Conservation (phyloP, 2,797 vertebrate species). For the Lutjanus campechanus region DNA sequence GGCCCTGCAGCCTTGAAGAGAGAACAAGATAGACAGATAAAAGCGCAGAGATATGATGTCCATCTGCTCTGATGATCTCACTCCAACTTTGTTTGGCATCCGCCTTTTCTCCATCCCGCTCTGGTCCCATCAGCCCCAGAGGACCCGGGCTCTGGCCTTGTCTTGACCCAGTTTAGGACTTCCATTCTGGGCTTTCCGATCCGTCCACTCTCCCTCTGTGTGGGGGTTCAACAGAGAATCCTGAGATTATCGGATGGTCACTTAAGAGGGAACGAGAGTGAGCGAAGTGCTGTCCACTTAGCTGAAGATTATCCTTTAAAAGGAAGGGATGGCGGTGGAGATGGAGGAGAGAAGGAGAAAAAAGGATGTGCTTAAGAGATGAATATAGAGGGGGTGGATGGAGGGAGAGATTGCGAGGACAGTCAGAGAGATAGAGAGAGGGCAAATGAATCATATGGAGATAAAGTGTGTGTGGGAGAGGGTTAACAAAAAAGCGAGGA, state of each 20-base stretch:
- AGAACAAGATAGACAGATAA: conserved; percentile 48
- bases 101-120: conserved; percentile 81
- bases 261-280: conserved; percentile 83
- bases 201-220: conserved; percentile 30
- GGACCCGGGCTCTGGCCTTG: conserved; percentile 68
- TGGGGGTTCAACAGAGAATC: conserved; percentile 63
- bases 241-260: conserved; percentile 81
- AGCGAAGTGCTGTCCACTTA: conserved; percentile 91
- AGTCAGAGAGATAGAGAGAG: conserved; percentile 61
- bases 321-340: conserved; percentile 70
- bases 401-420: conserved; percentile 69
- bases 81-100: conserved; percentile 77
- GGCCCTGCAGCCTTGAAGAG: conserved; percentile 49
- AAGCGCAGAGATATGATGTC: conserved; percentile 60
- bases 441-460: conserved; percentile 74
- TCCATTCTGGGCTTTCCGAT: conserved; percentile 67
- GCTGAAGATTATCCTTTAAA: conserved; percentile 97
- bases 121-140: conserved; percentile 82
- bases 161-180: conserved; percentile 89
- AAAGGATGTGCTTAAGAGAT: conserved; percentile 83
- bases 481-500: conserved; percentile 74
- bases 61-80: conserved; percentile 71
- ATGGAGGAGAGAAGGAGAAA: conserved; percentile 73
- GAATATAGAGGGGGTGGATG: conserved; percentile 60
- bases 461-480: conserved; percentile 81